Evolutionary conservation across 2,888 invertebrate species (phyloP).

Genomic region (Margaritifera margaritifera): DNA sequence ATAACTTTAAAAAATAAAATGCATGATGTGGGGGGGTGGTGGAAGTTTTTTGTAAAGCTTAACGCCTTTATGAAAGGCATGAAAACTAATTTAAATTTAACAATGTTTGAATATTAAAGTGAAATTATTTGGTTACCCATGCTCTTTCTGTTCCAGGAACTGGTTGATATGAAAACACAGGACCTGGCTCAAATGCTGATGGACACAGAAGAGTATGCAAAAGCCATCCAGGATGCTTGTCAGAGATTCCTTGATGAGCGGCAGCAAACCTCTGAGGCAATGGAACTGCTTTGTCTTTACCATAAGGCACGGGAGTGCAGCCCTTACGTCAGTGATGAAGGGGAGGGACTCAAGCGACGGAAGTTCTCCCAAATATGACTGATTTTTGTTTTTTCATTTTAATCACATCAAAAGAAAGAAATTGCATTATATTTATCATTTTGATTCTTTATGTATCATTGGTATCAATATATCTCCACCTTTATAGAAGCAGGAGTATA

Average conservation of each 20-base stretch:
- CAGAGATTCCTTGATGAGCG: slow-evolving; percentile 64
- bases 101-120: no score
- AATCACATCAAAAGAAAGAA: no score
- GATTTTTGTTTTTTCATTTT: no score
- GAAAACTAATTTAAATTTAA: no score
- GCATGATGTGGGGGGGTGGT: no score
- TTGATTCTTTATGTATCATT: no score
- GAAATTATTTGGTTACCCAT: not conserved
- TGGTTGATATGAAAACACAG: slow-evolving; percentile 40
- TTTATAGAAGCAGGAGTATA: no score
- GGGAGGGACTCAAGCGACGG: slow-evolving; percentile 36
- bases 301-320: slow-evolving; percentile 54
- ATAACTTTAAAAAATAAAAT: no score
- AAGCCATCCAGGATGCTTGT: slow-evolving; percentile 61
- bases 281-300: slow-evolving; percentile 59
- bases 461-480: no score
- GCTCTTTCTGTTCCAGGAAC: slow-evolving; percentile 39
- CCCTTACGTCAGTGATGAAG: slow-evolving; percentile 42
- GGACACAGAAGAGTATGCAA: slow-evolving; percentile 52
- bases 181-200: slow-evolving; percentile 51
- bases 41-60: no score
- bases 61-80: no score
- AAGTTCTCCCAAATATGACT: slow-evolving; percentile 36
- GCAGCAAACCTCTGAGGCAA: slow-evolving; percentile 52
- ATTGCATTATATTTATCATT: no score